Percentiles rank a stretch among this genome's conserved stretches.
Conservation (phyloP, 1,140 invertebrate species). For the Drosophila neocordata region DNA sequence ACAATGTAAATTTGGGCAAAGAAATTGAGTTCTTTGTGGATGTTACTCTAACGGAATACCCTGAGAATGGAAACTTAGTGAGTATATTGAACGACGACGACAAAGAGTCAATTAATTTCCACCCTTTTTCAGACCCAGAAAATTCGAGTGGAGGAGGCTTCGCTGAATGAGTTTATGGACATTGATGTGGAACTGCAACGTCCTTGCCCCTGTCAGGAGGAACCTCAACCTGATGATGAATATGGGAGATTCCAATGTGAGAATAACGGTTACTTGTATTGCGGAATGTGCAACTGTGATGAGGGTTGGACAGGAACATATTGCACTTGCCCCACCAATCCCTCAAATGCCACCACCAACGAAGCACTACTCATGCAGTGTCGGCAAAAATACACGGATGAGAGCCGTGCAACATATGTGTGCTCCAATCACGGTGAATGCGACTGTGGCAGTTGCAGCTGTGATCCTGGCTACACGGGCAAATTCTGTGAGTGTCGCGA, state of each 20-base stretch:
- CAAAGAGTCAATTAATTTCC: neutral
- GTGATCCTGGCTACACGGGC: conserved; percentile 83
- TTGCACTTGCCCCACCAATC: conserved; percentile 83
- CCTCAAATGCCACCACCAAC: conserved; percentile 82
- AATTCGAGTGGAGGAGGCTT: conserved; percentile 71
- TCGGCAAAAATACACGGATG: conserved; percentile 53
- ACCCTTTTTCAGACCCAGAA: conserved; percentile 41
- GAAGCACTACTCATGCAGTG: conserved; percentile 82
- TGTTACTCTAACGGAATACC: conserved; percentile 84
- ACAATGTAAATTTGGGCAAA: conserved; percentile 84
- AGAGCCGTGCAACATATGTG: neutral
- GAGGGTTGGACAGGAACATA: conserved; percentile 85
- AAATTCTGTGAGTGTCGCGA: conserved; percentile 84
- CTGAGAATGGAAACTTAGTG: conserved; percentile 82
- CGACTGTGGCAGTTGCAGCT: conserved; percentile 83
- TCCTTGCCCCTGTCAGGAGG: conserved; percentile 68
- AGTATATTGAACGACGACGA: conserved; percentile 13
- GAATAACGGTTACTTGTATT: conserved; percentile 83
- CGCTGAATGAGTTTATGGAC: conserved; percentile 81
- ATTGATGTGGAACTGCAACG: conserved; percentile 76
- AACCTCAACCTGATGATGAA: conserved; percentile 42
- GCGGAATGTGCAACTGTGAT: conserved; percentile 85
- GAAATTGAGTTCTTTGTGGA: conserved; percentile 85
- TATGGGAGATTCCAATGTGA: conserved; percentile 53
- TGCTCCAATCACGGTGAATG: conserved; percentile 83